These are phyloP conservation scores for Ariopsis seemanni DNA, from an alignment of 2,113 vertebrate species.

Conservation along the genomic window DNA sequence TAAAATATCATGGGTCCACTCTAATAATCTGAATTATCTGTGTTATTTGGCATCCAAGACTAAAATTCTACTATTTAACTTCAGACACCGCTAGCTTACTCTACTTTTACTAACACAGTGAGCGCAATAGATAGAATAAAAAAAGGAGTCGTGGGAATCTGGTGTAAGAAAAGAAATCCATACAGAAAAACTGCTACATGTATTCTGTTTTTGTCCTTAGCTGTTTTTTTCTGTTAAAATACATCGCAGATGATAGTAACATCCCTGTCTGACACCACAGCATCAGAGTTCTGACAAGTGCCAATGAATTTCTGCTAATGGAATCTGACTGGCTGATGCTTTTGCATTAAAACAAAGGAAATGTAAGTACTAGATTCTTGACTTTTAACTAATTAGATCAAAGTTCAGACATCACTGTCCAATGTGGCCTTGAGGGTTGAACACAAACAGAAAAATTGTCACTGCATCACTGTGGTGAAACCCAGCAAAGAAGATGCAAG, in stretches of 20 bases:
- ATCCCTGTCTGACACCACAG: constrained; percentile 52
- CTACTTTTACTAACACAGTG: constrained; percentile 75
- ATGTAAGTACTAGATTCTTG: constrained; percentile 61
- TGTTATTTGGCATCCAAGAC: constrained; percentile 61
- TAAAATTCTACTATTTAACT: constrained; percentile 71
- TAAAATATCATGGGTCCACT: constrained; percentile 64
- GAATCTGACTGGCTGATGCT: constrained; percentile 64
- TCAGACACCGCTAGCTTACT: constrained; percentile 77
- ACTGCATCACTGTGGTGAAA: constrained; percentile 31
- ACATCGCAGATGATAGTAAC: constrained; percentile 63
- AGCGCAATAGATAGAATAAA: constrained; percentile 73
- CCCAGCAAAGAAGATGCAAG: constrained; percentile 13
- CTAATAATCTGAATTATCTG: constrained; percentile 45
- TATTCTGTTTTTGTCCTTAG: constrained; percentile 64
- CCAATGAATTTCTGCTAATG: constrained; percentile 60
- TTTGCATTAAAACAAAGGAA: constrained; percentile 67
- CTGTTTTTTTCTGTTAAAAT: constrained; percentile 65
- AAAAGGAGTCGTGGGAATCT: constrained; percentile 59
- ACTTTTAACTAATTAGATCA: constrained; percentile 68
- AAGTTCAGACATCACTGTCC: constrained; percentile 65
- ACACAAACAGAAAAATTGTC: constrained; percentile 35
- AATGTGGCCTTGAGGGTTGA: constrained; percentile 59
- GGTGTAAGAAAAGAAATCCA: constrained; percentile 69
- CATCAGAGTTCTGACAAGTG: constrained; percentile 64
- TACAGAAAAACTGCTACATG: constrained; percentile 75